Conservation (phyloP, 2,113 vertebrate species). For the Albula glossodonta region DNA sequence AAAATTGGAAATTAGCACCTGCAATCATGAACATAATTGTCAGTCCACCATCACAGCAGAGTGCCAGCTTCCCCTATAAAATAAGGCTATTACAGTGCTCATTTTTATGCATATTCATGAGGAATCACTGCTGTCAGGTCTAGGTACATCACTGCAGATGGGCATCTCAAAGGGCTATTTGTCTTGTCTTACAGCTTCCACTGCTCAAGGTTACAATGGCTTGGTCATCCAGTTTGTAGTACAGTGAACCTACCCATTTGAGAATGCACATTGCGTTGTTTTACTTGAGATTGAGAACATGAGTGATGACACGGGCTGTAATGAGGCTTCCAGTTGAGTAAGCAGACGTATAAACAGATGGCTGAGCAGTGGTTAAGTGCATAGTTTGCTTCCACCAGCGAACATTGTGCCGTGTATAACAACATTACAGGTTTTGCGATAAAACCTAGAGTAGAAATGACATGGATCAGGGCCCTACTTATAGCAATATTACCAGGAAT, state of each 20-base stretch:
- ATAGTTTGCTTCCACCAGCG: not conserved
- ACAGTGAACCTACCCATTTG: not conserved
- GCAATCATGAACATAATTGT: not conserved
- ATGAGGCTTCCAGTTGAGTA: conserved; percentile 1
- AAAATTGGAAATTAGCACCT: not conserved
- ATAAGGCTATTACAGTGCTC: not conserved
- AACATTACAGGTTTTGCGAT: not conserved
- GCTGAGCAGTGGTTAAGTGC: not conserved
- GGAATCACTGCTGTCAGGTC: not conserved
- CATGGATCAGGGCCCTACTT: not conserved
- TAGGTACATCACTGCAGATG: not conserved
- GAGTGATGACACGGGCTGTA: not conserved
- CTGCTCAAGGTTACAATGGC: not conserved
- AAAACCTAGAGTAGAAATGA: not conserved
- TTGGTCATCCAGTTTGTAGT: not conserved
- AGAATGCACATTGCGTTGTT: not conserved
- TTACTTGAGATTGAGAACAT: not conserved
- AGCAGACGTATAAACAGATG: conserved; percentile 3
- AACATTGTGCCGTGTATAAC: not conserved
- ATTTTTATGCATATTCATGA: conserved; percentile 4
- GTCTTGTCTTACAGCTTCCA: not conserved
- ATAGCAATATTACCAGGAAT: not conserved
- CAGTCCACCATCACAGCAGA: not conserved
- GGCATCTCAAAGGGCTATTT: not conserved
- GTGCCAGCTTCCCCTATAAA: not conserved